A percentile compares a stretch with the other conserved stretches of the same genome.
Conservation (phyloP, 2,113 vertebrate genomes). For the Ophiodon elongatus region DNA sequence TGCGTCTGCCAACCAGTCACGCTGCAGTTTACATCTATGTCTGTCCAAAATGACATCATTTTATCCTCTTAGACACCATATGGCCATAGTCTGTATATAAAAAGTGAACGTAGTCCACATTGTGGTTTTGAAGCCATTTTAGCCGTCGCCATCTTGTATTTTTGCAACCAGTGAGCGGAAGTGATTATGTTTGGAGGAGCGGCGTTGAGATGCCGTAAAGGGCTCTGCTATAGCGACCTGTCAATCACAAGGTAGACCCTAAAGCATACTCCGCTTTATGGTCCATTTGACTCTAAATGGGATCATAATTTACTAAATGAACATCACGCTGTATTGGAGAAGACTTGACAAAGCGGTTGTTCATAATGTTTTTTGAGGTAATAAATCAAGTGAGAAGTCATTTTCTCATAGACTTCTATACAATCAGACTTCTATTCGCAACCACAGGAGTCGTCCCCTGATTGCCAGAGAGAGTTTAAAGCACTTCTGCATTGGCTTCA, state of each 20-base stretch:
- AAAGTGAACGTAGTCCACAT: not conserved
- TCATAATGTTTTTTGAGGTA: not conserved
- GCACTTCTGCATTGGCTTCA: not conserved
- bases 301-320: not conserved
- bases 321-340: not conserved
- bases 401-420: not conserved
- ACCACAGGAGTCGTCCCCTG: not conserved
- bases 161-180: not conserved
- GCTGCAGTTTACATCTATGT: not conserved
- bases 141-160: not conserved
- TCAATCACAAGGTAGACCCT: not conserved
- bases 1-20: not conserved
- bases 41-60: not conserved
- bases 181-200: no score
- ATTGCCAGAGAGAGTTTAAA: not conserved
- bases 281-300: not conserved
- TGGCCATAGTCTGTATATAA: not conserved
- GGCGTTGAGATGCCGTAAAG: no score
- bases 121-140: not conserved
- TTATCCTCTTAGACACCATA: no score
- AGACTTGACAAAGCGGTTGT: not conserved
- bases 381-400: not conserved
- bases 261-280: not conserved
- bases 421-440: not conserved
- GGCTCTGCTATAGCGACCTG: no score